phyloP scores from a whole-genome alignment of 2,113 vertebrate species.

The Laterallus jamaicensis region DNA sequence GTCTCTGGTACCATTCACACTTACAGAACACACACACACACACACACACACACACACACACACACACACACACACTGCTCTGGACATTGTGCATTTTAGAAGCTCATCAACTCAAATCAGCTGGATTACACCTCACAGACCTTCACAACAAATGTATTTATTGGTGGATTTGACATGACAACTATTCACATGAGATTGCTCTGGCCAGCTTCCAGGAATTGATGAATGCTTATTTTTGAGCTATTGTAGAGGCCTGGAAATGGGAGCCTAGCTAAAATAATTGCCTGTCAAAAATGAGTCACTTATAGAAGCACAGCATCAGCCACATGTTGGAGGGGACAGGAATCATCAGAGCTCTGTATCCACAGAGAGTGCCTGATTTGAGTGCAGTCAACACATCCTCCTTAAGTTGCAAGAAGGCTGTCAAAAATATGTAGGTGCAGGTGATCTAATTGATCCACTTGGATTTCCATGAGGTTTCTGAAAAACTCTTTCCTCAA shows the following conservation, averaged over 20 bases:
- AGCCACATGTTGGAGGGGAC: background rate
- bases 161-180: background rate
- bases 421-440: background rate
- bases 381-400: background rate
- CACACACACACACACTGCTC: background rate
- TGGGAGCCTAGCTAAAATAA: constrained; percentile 19
- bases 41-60: background rate
- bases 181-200: background rate
- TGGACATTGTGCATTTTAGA: background rate
- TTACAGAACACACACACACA: background rate
- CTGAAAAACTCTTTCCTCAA: background rate
- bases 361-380: background rate
- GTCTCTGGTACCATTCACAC: background rate
- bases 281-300: constrained; percentile 20
- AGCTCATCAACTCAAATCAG: background rate
- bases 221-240: background rate
- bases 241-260: background rate
- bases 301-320: background rate
- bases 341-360: background rate
- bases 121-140: background rate
- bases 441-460: background rate
- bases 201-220: constrained; percentile 4
- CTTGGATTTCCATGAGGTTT: background rate
- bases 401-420: background rate
- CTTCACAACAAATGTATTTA: background rate